These are phyloP conservation scores for Globodera rostochiensis DNA, from an alignment of 1,140 invertebrate species.

Conservation along the genomic window DNA sequence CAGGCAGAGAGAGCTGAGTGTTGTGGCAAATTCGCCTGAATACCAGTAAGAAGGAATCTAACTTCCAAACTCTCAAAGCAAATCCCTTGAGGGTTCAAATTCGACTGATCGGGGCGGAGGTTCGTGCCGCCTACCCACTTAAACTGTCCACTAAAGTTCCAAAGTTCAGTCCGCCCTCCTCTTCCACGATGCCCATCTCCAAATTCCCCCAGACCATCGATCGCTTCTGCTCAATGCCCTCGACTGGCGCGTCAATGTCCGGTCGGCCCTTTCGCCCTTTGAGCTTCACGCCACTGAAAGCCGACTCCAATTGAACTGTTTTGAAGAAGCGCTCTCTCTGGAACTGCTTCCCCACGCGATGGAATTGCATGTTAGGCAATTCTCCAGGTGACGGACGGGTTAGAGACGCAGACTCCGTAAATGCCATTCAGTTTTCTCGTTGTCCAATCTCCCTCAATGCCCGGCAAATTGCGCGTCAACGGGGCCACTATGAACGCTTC, in stretches of 20 bases:
- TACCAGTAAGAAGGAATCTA: slow-evolving; percentile 12
- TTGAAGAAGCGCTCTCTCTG: slow-evolving; percentile 14
- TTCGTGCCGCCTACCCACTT: not conserved
- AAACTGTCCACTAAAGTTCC: not conserved
- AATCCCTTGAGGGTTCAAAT: slow-evolving; percentile 19
- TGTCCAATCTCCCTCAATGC: not conserved
- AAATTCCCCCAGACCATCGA: slow-evolving; percentile 20
- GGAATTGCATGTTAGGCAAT: slow-evolving; percentile 21
- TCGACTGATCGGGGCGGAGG: slow-evolving; percentile 21
- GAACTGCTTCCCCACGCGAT: slow-evolving; percentile 4
- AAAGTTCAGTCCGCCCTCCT: slow-evolving; percentile 14
- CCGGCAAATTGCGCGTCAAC: not conserved
- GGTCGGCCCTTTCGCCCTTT: slow-evolving; percentile 22
- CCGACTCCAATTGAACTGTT: slow-evolving; percentile 28
- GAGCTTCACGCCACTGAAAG: slow-evolving; percentile 17
- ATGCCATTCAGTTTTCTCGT: not conserved
- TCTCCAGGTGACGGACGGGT: slow-evolving; percentile 19
- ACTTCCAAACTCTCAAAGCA: slow-evolving; percentile 11
- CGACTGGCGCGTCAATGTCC: slow-evolving; percentile 22
- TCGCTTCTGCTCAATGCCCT: slow-evolving; percentile 10
- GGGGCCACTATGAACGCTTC: not conserved
- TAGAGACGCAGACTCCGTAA: not conserved
- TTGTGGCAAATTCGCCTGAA: slow-evolving; percentile 23
- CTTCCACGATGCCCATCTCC: slow-evolving; percentile 3
- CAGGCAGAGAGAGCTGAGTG: slow-evolving; percentile 4